phyloP scores from a whole-genome alignment of 2,888 invertebrate species.

The Drosophila ustulata region DNA sequence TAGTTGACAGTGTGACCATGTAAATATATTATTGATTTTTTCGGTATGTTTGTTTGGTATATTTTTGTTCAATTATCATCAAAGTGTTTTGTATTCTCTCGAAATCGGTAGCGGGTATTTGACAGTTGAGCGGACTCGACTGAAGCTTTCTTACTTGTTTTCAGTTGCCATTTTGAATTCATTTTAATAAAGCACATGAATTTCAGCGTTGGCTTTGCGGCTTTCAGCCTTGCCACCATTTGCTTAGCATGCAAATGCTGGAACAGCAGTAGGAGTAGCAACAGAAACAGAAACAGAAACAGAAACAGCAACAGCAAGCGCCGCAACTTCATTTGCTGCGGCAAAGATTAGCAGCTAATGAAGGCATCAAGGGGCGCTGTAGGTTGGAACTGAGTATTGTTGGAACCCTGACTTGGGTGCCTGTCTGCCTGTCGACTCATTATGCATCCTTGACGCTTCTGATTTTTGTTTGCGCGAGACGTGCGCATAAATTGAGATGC shows the following conservation, averaged over 20 bases:
- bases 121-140: too few relatives aligned
- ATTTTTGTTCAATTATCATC: too few relatives aligned
- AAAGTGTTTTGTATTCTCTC: too few relatives aligned
- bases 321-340: slow-evolving; percentile 71
- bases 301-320: background rate
- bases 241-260: slow-evolving; percentile 71
- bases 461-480: slow-evolving; percentile 72
- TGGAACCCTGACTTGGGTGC: slow-evolving; percentile 13
- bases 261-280: slow-evolving; percentile 12
- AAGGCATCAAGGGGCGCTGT: slow-evolving; percentile 43
- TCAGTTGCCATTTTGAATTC: slow-evolving; percentile 69
- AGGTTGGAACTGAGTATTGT: background rate
- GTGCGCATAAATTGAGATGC: slow-evolving; percentile 72
- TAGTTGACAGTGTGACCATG: too few relatives aligned
- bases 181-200: slow-evolving; percentile 78
- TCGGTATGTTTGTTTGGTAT: too few relatives aligned
- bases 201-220: slow-evolving; percentile 71
- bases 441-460: slow-evolving; percentile 73
- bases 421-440: slow-evolving; percentile 55
- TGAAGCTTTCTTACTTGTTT: background rate
- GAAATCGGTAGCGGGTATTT: too few relatives aligned
- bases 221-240: slow-evolving; percentile 47
- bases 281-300: slow-evolving; percentile 7
- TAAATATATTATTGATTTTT: too few relatives aligned
- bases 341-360: slow-evolving; percentile 65